phyloP scores from a whole-genome alignment of 2,888 invertebrate genomes.

The Spicauda simplicius region DNA sequence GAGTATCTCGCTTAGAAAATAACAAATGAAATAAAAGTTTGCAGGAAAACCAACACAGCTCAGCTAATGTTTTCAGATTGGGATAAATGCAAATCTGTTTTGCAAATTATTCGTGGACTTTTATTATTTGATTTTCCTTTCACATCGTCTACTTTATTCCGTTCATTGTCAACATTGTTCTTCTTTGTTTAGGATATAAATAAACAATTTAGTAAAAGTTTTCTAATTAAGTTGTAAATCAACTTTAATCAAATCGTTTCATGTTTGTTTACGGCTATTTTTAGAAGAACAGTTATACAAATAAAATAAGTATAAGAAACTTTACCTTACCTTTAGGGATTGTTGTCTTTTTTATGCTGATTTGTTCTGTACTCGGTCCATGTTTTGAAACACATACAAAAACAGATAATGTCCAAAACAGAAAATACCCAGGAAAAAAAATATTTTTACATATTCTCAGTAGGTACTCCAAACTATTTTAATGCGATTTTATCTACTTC shows the following conservation, averaged over 20 bases:
- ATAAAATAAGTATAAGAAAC: too few relatives aligned
- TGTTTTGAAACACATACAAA: too few relatives aligned
- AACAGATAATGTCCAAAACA: too few relatives aligned
- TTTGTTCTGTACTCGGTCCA: too few relatives aligned
- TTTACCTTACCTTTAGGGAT: too few relatives aligned
- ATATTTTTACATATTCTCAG: too few relatives aligned
- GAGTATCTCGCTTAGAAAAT: conserved; percentile 8
- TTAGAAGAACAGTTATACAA: background rate
- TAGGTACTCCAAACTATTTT: too few relatives aligned
- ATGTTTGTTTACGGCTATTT: background rate
- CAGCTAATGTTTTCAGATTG: conserved; percentile 46
- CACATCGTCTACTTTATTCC: conserved; percentile 13
- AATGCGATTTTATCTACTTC: too few relatives aligned
- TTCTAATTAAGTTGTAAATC: conserved; percentile 13
- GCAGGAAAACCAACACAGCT: conserved; percentile 34
- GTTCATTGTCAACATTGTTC: conserved; percentile 10
- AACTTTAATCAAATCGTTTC: background rate
- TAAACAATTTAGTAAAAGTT: conserved; percentile 22
- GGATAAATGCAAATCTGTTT: conserved; percentile 60
- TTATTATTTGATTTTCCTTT: conserved; percentile 44
- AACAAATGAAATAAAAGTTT: conserved; percentile 21
- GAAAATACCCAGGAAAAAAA: too few relatives aligned
- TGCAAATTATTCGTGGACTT: conserved; percentile 54
- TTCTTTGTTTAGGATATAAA: conserved; percentile 22
- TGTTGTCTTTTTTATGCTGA: too few relatives aligned